Evolutionary conservation across 2,797 vertebrate genomes (phyloP).

Genomic region (Rhabdophis nuchalis): DNA sequence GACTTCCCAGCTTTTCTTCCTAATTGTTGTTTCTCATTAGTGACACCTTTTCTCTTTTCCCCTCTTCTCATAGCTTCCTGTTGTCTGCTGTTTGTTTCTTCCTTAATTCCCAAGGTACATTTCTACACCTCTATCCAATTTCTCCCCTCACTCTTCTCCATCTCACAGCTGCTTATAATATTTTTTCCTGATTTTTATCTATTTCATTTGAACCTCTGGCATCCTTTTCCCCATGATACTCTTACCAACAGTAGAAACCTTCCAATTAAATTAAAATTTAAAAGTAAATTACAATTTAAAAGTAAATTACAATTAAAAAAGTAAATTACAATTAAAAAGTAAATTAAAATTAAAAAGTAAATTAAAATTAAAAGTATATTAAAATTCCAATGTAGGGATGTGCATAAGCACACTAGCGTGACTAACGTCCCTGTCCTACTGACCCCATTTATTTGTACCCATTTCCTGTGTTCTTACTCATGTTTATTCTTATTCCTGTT

Average conservation of each 20-base stretch:
- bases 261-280: neutral
- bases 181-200: neutral
- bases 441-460: no score
- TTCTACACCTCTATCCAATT: neutral
- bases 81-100: neutral
- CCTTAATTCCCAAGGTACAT: neutral
- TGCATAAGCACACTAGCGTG: no score
- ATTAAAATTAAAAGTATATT: no score
- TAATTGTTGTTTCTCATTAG: neutral
- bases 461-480: no score
- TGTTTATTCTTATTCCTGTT: no score
- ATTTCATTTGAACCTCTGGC: neutral
- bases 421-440: no score
- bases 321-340: no score
- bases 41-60: neutral
- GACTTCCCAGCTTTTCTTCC: neutral
- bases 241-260: neutral
- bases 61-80: neutral
- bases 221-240: neutral
- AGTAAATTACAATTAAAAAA: no score
- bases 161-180: neutral
- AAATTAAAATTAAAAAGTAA: no score
- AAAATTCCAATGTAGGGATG: no score
- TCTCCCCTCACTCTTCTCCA: neutral
- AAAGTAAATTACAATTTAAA: no score